phyloP scores from a whole-genome alignment of 2,888 invertebrate genomes.

The Cosmopolites sordidus region DNA sequence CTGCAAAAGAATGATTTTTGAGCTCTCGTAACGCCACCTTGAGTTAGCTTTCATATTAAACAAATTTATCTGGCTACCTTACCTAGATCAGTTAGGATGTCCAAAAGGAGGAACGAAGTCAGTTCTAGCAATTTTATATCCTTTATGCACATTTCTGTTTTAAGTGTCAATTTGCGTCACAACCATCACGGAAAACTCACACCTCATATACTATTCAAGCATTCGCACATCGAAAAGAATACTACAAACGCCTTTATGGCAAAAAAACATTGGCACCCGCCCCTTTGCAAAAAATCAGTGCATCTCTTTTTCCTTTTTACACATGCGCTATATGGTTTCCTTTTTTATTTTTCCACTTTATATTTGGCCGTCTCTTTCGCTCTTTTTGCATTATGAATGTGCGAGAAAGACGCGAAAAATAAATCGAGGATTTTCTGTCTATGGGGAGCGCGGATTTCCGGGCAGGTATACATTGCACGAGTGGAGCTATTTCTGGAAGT shows the following conservation, averaged over 20 bases:
- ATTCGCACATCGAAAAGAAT: conserved; percentile 34
- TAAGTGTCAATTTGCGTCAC: too few relatives aligned
- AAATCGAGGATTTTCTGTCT: conserved; percentile 24
- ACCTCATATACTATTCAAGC: conserved; percentile 11
- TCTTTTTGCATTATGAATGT: conserved; percentile 18
- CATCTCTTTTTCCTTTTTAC: conserved; percentile 25
- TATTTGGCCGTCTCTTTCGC: conserved; percentile 32
- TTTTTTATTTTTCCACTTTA: conserved; percentile 39
- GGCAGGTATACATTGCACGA: conserved; percentile 5
- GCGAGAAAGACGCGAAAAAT: conserved; percentile 28
- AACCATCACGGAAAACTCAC: neutral
- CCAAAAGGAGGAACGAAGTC: too few relatives aligned
- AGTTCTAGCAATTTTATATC: too few relatives aligned
- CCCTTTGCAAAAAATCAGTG: conserved; percentile 12
- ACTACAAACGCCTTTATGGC: conserved; percentile 22
- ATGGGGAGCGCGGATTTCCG: conserved; percentile 22
- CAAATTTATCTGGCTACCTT: too few relatives aligned
- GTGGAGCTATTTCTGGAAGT: neutral
- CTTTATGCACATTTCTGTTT: too few relatives aligned
- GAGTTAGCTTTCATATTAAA: too few relatives aligned
- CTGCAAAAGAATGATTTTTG: too few relatives aligned
- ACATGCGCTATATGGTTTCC: conserved; percentile 38
- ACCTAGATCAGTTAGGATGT: too few relatives aligned
- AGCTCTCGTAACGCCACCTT: too few relatives aligned
- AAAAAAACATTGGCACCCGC: conserved; percentile 9